phyloP scores from a whole-genome alignment of 2,888 invertebrate species.

The Agonum fuliginosum region DNA sequence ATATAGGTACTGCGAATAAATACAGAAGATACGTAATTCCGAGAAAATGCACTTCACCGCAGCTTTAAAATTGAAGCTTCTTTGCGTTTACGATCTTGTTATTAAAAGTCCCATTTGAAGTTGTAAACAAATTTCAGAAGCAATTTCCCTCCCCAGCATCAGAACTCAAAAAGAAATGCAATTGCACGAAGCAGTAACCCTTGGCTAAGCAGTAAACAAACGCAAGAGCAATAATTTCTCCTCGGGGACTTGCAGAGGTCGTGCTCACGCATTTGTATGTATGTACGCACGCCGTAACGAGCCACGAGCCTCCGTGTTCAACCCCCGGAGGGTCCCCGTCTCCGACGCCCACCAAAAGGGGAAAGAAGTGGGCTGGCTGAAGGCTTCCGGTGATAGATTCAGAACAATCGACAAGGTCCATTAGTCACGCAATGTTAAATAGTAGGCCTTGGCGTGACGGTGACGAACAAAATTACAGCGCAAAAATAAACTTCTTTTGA shows the following conservation, averaged over 20 bases:
- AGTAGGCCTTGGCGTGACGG: conserved; percentile 34
- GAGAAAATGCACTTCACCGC: too few relatives aligned
- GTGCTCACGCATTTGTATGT: conserved; percentile 53
- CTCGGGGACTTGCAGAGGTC: conserved; percentile 25
- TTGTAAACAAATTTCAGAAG: conserved; percentile 26
- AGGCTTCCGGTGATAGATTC: conserved; percentile 53
- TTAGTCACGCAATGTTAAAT: conserved; percentile 57
- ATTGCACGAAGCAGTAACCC: conserved; percentile 35
- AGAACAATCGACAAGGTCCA: conserved; percentile 53
- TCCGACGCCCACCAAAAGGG: conserved; percentile 22
- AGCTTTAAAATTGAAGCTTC: too few relatives aligned
- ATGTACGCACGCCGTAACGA: conserved; percentile 45
- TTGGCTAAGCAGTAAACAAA: conserved; percentile 46
- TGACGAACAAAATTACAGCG: conserved; percentile 26
- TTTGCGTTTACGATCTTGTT: not conserved
- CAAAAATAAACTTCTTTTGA: conserved; percentile 49
- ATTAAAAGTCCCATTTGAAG: conserved; percentile 17
- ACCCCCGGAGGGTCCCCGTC: not conserved
- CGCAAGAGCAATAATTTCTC: conserved; percentile 47
- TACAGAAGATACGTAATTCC: too few relatives aligned
- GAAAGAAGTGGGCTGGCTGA: conserved; percentile 34
- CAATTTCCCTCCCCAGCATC: not conserved
- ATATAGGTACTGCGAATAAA: too few relatives aligned
- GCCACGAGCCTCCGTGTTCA: conserved; percentile 1
- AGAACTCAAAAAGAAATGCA: conserved; percentile 7